These are phyloP conservation scores for Abrostola triplasia DNA, from an alignment of 2,888 invertebrate species.

Conservation along the genomic window DNA sequence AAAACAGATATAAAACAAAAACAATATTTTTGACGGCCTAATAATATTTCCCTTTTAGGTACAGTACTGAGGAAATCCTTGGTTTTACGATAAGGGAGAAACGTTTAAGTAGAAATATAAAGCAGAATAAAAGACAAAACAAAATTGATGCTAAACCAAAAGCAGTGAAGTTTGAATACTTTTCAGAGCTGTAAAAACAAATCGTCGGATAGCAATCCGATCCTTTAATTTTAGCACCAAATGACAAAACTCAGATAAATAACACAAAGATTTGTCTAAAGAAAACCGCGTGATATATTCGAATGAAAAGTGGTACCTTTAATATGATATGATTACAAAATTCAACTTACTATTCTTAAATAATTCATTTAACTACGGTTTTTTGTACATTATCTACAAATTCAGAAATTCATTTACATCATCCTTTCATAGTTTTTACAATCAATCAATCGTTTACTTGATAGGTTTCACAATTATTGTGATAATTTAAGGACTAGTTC, in stretches of 20 bases:
- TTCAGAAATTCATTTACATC: conserved; percentile 75
- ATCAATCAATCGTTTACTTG: conserved; percentile 56
- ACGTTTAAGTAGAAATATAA: conserved; percentile 36
- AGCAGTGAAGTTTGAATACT: conserved; percentile 42
- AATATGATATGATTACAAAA: conserved; percentile 87
- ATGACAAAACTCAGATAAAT: conserved; percentile 58
- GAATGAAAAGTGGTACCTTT: conserved; percentile 72
- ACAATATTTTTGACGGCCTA: conserved; percentile 64
- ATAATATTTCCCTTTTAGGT: conserved; percentile 53
- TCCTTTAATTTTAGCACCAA: conserved; percentile 75
- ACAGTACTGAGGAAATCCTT: conserved; percentile 42
- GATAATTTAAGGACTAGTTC: conserved; percentile 83
- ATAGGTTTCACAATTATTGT: conserved; percentile 62
- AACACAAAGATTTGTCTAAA: conserved; percentile 51
- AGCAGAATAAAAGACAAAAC: conserved; percentile 45
- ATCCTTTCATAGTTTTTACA: conserved; percentile 66
- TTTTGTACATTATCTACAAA: conserved; percentile 86
- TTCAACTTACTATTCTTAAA: conserved; percentile 81
- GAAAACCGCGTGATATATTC: conserved; percentile 62
- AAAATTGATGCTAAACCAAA: conserved; percentile 52
- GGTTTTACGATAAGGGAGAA: conserved; percentile 48
- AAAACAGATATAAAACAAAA: conserved; percentile 59
- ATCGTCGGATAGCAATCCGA: conserved; percentile 51
- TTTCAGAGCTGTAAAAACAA: conserved; percentile 51
- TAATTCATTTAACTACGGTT: conserved; percentile 78